Conservation (phyloP, 2,888 invertebrate genomes). For the Busseola fusca region DNA sequence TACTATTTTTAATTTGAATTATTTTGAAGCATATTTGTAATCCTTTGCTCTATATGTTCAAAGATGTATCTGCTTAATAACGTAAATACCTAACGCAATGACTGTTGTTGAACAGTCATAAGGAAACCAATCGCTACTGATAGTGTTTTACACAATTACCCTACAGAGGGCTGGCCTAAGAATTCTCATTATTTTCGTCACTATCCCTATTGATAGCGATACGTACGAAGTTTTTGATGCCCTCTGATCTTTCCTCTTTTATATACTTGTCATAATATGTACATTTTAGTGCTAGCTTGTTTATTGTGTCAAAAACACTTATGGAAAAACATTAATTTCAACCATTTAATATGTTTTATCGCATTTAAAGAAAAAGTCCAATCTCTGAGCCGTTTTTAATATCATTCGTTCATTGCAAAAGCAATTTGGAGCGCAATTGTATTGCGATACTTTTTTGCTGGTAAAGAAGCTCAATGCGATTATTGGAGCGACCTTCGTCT, state of each 20-base stretch:
- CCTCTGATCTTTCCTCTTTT: not conserved
- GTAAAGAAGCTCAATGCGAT: constrained; percentile 37
- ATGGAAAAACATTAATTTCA: not conserved
- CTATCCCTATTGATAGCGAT: not conserved
- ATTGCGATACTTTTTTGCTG: constrained; percentile 51
- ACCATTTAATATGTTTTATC: not conserved
- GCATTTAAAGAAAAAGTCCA: not conserved
- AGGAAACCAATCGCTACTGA: too few relatives aligned
- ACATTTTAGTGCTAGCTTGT: not conserved
- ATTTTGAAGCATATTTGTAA: too few relatives aligned
- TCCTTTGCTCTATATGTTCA: too few relatives aligned
- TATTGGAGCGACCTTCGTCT: constrained; percentile 42
- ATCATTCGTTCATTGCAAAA: constrained; percentile 42
- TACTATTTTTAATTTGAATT: not conserved
- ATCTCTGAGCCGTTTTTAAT: constrained; percentile 32
- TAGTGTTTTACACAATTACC: too few relatives aligned
- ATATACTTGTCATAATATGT: not conserved
- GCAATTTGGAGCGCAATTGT: constrained; percentile 46
- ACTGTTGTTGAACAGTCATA: too few relatives aligned
- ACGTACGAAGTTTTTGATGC: not conserved
- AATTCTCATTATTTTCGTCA: not conserved
- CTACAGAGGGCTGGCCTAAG: not conserved
- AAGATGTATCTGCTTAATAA: too few relatives aligned
- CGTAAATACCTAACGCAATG: too few relatives aligned
- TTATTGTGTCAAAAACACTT: not conserved